Conservation (phyloP, 2,888 invertebrate genomes). For the Ectemnius continuus region DNA sequence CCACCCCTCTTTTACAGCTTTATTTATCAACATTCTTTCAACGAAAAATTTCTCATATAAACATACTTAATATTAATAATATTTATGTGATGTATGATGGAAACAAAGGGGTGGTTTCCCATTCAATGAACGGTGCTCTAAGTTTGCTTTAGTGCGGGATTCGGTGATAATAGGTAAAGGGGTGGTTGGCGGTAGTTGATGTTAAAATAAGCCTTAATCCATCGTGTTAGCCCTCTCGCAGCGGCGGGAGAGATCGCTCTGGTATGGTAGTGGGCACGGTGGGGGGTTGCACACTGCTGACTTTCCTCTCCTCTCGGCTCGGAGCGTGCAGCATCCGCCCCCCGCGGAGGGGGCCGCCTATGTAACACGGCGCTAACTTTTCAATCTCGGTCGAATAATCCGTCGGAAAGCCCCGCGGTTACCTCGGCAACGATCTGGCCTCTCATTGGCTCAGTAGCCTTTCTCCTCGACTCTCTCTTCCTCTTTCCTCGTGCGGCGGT, state of each 20-base stretch:
- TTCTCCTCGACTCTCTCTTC: conserved; percentile 28
- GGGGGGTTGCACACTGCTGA: conserved; percentile 33
- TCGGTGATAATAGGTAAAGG: conserved; percentile 32
- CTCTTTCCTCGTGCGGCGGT: conserved; percentile 23
- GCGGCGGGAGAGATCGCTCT: conserved; percentile 36
- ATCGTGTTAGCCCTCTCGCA: conserved; percentile 45
- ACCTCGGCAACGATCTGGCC: conserved; percentile 76
- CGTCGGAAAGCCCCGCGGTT: conserved; percentile 71
- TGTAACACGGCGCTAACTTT: conserved; percentile 70
- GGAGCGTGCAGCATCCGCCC: conserved; percentile 34
- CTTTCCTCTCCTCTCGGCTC: conserved; percentile 11
- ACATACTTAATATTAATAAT: too few relatives aligned
- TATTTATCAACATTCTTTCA: too few relatives aligned
- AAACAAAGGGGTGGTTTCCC: background rate
- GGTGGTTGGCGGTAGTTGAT: conserved; percentile 27
- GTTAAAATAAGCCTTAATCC: conserved; percentile 50
- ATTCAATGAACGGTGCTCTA: background rate
- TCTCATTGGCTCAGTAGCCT: conserved; percentile 72
- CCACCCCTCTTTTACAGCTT: too few relatives aligned
- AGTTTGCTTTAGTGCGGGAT: background rate
- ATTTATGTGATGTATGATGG: too few relatives aligned
- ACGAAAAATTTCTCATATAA: too few relatives aligned
- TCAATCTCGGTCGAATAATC: conserved; percentile 78
- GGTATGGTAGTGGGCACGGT: conserved; percentile 16
- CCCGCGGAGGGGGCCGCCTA: conserved; percentile 14